phyloP scores from a whole-genome alignment of 2,797 vertebrate genomes.

The Characodon lateralis region DNA sequence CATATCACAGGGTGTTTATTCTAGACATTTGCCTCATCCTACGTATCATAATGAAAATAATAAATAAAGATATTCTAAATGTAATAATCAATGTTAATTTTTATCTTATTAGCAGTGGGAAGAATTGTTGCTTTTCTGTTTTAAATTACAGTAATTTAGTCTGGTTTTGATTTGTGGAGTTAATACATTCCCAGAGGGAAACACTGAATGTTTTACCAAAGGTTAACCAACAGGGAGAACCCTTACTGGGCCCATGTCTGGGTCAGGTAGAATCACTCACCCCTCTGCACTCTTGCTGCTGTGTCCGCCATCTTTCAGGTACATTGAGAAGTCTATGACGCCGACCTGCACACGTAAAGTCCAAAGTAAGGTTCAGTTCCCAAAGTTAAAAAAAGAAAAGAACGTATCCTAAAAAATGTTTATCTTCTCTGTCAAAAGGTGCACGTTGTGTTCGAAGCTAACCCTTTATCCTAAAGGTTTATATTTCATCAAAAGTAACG shows the following conservation, averaged over 20 bases:
- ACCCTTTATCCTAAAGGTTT: not conserved
- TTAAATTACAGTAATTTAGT: no score
- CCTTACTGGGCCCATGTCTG: not conserved
- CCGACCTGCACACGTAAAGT: constrained; percentile 85
- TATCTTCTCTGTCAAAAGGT: not conserved
- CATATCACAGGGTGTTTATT: no score
- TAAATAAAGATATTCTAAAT: no score
- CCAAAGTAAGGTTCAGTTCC: not conserved
- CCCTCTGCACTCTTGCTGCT: constrained; percentile 95
- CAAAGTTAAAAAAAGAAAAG: not conserved
- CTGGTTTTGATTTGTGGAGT: no score
- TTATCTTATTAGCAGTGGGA: no score
- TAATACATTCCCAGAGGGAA: no score
- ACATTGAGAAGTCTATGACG: constrained; percentile 99
- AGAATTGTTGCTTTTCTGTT: no score
- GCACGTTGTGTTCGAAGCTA: not conserved
- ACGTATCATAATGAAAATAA: no score
- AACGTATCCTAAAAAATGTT: not conserved
- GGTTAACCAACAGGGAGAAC: no score
- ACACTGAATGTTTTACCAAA: no score
- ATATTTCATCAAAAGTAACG: not conserved
- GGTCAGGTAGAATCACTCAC: constrained; percentile 75
- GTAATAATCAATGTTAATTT: no score
- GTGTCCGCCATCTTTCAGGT: constrained; percentile 94
- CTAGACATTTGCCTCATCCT: no score